Base-by-base conservation (phyloP, 2,888 invertebrate species). In the Drosophila suboccidentalis region DNA sequence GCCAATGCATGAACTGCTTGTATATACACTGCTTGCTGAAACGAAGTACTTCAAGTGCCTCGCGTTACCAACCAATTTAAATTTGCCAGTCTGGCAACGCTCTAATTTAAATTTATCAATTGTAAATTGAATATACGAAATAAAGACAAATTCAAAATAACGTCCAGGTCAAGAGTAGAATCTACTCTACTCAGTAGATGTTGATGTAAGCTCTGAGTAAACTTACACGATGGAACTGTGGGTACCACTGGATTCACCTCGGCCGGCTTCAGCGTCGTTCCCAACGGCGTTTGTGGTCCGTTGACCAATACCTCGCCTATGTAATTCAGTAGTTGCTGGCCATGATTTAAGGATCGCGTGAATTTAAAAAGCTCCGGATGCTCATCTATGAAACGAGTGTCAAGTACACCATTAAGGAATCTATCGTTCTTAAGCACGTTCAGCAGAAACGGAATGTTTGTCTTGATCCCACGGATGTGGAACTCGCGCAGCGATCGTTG, bases 351-450 rank as follows among this genome's bases (percentile, higher is more conserved):
- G 95, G 95, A 0, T 98, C 97, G 92, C 98, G 98, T 94, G 92
- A 99, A 98, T 91, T 97, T 95, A 94, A 99, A 99, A 22, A 99
- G 94, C 86, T 98, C 96, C 0, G 99, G 99, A 93, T 99, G 95
- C 91, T 99, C 98, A 93, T 99, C 99, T 88, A 99, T 99, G 93
- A 99, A 99, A 93, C 98, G 97, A 0, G 99, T 99, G 93, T 99
- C 99, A 0, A 99, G 96, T 0, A 96, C 95, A 13, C 95, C 99
- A 80, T 97, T 97, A 47, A 98, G 94, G 94, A 99, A 99, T 93
- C 98, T 98, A 91, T 98, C 97, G 93, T 99, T 98, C 87, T 98
- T 96, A 55, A 99, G 93, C 0, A 99, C 99, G 91, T 99, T 99
- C 72, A 99, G 94, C 59, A 99, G 93, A 94, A 99, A 99, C 0